phyloP scores from a whole-genome alignment of 2,888 invertebrate species.

The Cheiracanthium punctorium region DNA sequence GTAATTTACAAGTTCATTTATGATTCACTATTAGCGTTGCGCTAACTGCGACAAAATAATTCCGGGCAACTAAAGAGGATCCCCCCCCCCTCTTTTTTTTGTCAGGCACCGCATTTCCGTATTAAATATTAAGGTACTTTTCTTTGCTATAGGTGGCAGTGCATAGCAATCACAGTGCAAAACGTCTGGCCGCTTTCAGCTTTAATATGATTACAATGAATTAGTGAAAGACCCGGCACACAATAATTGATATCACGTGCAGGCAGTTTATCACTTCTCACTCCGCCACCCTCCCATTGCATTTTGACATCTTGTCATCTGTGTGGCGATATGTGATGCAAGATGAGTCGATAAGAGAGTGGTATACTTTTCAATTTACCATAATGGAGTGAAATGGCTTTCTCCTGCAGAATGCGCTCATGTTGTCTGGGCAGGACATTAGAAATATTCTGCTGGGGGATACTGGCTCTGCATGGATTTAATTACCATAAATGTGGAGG shows the following conservation, averaged over 20 bases:
- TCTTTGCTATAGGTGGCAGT: neutral
- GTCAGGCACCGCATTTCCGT: neutral
- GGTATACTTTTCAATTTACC: slow-evolving; percentile 17
- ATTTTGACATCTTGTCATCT: slow-evolving; percentile 39
- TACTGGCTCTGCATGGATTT: neutral
- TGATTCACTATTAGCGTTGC: neutral
- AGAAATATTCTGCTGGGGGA: neutral
- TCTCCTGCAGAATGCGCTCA: neutral
- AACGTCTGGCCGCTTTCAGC: slow-evolving; percentile 7
- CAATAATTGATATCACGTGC: slow-evolving; percentile 41
- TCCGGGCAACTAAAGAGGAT: neutral
- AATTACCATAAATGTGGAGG: neutral
- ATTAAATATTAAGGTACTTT: neutral
- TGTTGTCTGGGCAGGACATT: neutral
- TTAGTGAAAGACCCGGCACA: slow-evolving; percentile 21
- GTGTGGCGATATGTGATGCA: slow-evolving; percentile 14
- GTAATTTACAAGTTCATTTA: neutral
- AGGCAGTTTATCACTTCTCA: slow-evolving; percentile 35
- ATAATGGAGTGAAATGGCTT: slow-evolving; percentile 20
- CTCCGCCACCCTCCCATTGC: neutral
- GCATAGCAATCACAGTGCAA: neutral
- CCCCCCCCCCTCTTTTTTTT: too few relatives aligned
- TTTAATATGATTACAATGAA: slow-evolving; percentile 38
- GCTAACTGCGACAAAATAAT: neutral
- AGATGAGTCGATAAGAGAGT: slow-evolving; percentile 8